Evolutionary conservation across 2,797 vertebrate species (phyloP).

Genomic region (Clarias fuscus): DNA sequence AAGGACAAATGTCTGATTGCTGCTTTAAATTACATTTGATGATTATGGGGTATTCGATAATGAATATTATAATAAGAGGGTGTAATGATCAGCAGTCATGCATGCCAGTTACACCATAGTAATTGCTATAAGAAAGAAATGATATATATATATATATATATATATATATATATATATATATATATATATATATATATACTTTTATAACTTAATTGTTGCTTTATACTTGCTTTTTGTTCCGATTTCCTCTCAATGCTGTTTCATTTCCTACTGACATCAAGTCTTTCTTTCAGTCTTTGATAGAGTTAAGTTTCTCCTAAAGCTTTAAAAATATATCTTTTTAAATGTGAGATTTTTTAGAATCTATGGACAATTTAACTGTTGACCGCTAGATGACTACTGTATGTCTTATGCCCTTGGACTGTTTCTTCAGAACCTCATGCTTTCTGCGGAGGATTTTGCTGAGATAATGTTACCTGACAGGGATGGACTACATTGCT

Average conservation of each 20-base stretch:
- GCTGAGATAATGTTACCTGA: constrained; percentile 22
- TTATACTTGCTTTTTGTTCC: constrained; percentile 30
- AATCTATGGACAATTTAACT: not conserved
- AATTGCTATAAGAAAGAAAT: constrained; percentile 14
- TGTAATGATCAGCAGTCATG: constrained; percentile 29
- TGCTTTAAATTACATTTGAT: constrained; percentile 41
- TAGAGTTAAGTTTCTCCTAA: not conserved
- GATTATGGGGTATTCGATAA: constrained; percentile 45
- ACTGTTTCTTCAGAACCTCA: not conserved
- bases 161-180: not conserved
- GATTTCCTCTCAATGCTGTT: constrained; percentile 17
- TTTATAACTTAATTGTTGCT: constrained; percentile 18
- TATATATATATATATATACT: not conserved
- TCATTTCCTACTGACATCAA: constrained; percentile 22
- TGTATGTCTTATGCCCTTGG: not conserved
- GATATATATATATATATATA: not conserved
- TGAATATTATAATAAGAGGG: constrained; percentile 24
- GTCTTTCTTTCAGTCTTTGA: not conserved
- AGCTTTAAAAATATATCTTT: not conserved
- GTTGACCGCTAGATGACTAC: not conserved
- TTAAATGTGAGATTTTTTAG: not conserved
- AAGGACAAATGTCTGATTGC: constrained; percentile 38
- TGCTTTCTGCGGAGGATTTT: constrained; percentile 12
- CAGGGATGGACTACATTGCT: constrained; percentile 8
- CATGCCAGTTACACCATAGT: not conserved